phyloP scores from a whole-genome alignment of 2,113 vertebrate genomes.

The Dendropsophus ebraccatus region DNA sequence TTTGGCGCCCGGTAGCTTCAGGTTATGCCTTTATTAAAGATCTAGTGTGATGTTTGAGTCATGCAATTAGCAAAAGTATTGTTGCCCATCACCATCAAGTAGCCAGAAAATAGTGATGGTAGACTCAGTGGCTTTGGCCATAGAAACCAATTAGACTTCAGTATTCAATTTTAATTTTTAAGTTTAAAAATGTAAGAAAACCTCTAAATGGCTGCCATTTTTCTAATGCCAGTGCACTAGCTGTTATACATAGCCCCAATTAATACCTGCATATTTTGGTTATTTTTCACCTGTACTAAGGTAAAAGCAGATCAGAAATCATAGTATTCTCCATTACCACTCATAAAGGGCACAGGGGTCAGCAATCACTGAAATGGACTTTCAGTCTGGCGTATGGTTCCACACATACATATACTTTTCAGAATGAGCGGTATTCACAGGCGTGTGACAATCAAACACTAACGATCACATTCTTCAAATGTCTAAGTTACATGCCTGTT shows the following conservation, averaged over 20 bases:
- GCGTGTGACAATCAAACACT: slow-evolving; percentile 42
- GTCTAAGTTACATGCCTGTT: slow-evolving; percentile 40
- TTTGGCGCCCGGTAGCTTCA: no score
- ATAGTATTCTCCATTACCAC: background rate
- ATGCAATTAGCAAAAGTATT: no score
- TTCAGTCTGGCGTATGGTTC: background rate
- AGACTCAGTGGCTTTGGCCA: background rate
- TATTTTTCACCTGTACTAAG: background rate
- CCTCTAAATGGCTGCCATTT: background rate
- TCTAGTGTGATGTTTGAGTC: no score
- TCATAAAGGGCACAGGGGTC: slow-evolving; percentile 1
- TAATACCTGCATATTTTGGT: slow-evolving; percentile 4
- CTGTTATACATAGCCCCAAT: background rate
- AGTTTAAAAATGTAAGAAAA: background rate
- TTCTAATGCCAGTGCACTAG: background rate
- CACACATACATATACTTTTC: slow-evolving; percentile 35
- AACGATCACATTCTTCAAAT: slow-evolving; percentile 24
- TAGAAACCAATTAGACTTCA: background rate
- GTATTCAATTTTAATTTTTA: background rate
- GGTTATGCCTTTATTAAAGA: no score
- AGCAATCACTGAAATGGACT: slow-evolving; percentile 25
- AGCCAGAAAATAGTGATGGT: background rate
- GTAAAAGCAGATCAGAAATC: background rate
- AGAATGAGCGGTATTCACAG: slow-evolving; percentile 32
- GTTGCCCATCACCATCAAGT: no score